Conservation (phyloP, 1,140 invertebrate genomes). For the Scaptomyza montana region DNA sequence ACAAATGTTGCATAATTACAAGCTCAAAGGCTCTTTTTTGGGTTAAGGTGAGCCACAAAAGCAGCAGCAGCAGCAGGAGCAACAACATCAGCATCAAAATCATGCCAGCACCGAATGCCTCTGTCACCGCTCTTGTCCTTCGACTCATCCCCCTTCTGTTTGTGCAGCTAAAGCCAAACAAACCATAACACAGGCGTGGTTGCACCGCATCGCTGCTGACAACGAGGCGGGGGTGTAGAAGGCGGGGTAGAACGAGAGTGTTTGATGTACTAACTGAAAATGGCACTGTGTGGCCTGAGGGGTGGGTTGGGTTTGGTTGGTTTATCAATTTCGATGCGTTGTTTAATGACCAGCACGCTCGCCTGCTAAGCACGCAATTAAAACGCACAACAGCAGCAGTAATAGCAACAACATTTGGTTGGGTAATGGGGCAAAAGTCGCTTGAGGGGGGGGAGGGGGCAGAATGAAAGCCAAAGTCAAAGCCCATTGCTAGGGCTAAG, state of each 20-base stretch:
- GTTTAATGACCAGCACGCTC: slow-evolving; percentile 67
- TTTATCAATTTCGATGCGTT: slow-evolving; percentile 76
- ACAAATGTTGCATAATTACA: slow-evolving; percentile 76
- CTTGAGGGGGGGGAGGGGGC: background rate
- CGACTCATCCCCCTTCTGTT: slow-evolving; percentile 46
- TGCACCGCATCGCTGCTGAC: slow-evolving; percentile 37
- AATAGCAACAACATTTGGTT: slow-evolving; percentile 53
- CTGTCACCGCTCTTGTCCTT: slow-evolving; percentile 35
- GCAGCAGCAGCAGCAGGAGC: slow-evolving; percentile 2
- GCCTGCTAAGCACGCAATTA: slow-evolving; percentile 73
- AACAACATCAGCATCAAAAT: slow-evolving; percentile 4
- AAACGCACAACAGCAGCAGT: slow-evolving; percentile 38
- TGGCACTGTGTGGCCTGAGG: slow-evolving; percentile 2
- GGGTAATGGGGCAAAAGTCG: slow-evolving; percentile 43
- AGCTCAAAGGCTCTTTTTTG: slow-evolving; percentile 34
- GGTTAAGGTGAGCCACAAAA: slow-evolving; percentile 53
- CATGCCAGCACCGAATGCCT: background rate
- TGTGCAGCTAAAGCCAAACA: slow-evolving; percentile 49
- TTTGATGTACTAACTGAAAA: slow-evolving; percentile 2
- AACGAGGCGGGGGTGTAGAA: background rate
- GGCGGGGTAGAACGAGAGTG: background rate
- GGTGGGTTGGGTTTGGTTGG: slow-evolving; percentile 35
- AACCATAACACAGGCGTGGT: slow-evolving; percentile 43
- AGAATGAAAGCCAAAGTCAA: no score
- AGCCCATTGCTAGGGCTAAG: slow-evolving; percentile 35